A percentile compares a stretch with the other conserved stretches of the same genome.
Conservation (phyloP, 2,888 invertebrate genomes). For the Scaptomyza reducta region DNA sequence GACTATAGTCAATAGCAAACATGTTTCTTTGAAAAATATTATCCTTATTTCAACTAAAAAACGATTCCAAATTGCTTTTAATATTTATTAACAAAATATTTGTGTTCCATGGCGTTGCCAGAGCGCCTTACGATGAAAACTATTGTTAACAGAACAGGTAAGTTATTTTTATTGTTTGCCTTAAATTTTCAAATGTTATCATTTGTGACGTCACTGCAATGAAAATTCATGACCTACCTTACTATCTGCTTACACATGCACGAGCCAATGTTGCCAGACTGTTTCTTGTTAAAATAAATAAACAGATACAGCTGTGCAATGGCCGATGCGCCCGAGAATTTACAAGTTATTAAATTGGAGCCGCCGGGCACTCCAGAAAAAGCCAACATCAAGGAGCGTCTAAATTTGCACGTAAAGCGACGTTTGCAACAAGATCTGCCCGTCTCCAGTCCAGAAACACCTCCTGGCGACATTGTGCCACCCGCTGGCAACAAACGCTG, state of each 20-base stretch:
- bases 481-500: conserved; percentile 39
- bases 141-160: no score
- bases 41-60: background rate
- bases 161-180: background rate
- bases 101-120: no score
- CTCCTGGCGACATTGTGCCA: conserved; percentile 23
- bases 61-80: no score
- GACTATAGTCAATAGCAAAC: conserved; percentile 28
- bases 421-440: conserved; percentile 77
- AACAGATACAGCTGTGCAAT: conserved; percentile 36
- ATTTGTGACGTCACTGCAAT: conserved; percentile 12
- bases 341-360: conserved; percentile 55
- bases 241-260: background rate
- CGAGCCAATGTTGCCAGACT: conserved; percentile 30
- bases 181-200: background rate
- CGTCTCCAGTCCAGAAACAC: conserved; percentile 32
- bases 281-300: background rate
- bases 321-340: conserved; percentile 51
- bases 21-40: background rate
- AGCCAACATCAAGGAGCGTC: conserved; percentile 80
- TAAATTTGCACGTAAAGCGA: conserved; percentile 82
- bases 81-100: no score
- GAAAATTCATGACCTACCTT: background rate
- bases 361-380: conserved; percentile 55
- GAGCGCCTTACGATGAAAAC: no score